Percentiles rank a stretch among this genome's conserved stretches.
Evolutionary conservation across 2,888 invertebrate genomes (phyloP).

Genomic region (Physocephala rufipes): DNA sequence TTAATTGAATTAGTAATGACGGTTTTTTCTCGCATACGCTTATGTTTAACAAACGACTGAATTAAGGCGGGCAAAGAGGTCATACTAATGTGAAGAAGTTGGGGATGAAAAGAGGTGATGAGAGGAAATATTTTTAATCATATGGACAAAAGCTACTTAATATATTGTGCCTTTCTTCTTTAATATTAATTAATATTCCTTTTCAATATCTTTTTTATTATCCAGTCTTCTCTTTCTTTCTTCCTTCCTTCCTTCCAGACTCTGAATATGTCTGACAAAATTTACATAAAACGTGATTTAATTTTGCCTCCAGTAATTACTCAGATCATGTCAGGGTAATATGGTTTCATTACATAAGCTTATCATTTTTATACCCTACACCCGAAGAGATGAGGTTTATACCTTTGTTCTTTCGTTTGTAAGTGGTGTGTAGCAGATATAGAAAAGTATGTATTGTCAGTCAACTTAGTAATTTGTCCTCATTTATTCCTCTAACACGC

Average conservation of each 20-base stretch:
- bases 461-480: not conserved
- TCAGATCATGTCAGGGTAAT: not conserved
- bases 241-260: not conserved
- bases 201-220: not conserved
- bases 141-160: slow-evolving; percentile 13
- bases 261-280: slow-evolving; percentile 25
- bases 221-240: not conserved
- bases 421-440: no score
- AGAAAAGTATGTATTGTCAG: no score
- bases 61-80: no score
- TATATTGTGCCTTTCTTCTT: not conserved
- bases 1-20: not conserved
- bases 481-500: no score
- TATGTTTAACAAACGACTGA: no score
- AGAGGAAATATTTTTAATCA: not conserved
- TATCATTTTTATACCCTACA: not conserved
- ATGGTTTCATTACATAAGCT: not conserved
- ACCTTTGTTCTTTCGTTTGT: not conserved
- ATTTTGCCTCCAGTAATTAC: not conserved
- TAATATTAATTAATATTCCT: not conserved
- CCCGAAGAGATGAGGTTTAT: no score
- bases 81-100: no score
- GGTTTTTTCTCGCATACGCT: not conserved
- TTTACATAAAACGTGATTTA: slow-evolving; percentile 26
- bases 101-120: no score